These are phyloP conservation scores for Apeira syringaria DNA, from an alignment of 2,888 invertebrate species.

Conservation along the genomic window DNA sequence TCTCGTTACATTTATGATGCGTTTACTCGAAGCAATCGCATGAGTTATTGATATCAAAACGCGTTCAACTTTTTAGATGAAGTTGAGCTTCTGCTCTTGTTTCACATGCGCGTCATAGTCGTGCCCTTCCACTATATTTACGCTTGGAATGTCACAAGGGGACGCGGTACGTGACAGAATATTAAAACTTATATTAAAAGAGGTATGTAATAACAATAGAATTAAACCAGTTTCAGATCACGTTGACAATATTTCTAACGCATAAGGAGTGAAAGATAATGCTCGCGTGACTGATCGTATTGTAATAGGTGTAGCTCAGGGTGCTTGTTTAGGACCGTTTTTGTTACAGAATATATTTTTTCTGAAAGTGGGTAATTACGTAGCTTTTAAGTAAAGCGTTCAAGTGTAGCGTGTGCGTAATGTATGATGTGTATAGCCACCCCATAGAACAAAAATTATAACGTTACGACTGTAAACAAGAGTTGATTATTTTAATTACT, in stretches of 20 bases:
- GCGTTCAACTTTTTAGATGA: not conserved
- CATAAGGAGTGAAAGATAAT: slow-evolving; percentile 32
- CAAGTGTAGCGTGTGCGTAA: too few relatives aligned
- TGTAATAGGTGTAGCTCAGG: slow-evolving; percentile 7
- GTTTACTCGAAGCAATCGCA: too few relatives aligned
- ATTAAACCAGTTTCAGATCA: slow-evolving; percentile 42
- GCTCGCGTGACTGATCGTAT: slow-evolving; percentile 31
- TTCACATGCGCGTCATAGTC: slow-evolving; percentile 6
- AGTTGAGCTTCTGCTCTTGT: slow-evolving; percentile 10
- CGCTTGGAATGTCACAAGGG: slow-evolving; percentile 36
- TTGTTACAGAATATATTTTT: slow-evolving; percentile 16
- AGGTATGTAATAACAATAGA: slow-evolving; percentile 44
- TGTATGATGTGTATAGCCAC: too few relatives aligned
- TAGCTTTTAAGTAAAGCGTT: too few relatives aligned
- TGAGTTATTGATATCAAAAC: too few relatives aligned
- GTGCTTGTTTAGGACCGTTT: not conserved
- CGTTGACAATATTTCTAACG: slow-evolving; percentile 39
- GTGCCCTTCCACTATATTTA: slow-evolving; percentile 28
- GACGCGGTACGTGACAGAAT: slow-evolving; percentile 43
- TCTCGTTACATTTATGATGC: too few relatives aligned
- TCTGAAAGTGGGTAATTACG: too few relatives aligned
- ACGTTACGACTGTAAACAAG: too few relatives aligned
- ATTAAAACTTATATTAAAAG: slow-evolving; percentile 41
- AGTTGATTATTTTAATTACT: too few relatives aligned
- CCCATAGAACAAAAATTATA: too few relatives aligned